Conservation (phyloP, 2,113 vertebrate species). For the Grantiella picta region DNA sequence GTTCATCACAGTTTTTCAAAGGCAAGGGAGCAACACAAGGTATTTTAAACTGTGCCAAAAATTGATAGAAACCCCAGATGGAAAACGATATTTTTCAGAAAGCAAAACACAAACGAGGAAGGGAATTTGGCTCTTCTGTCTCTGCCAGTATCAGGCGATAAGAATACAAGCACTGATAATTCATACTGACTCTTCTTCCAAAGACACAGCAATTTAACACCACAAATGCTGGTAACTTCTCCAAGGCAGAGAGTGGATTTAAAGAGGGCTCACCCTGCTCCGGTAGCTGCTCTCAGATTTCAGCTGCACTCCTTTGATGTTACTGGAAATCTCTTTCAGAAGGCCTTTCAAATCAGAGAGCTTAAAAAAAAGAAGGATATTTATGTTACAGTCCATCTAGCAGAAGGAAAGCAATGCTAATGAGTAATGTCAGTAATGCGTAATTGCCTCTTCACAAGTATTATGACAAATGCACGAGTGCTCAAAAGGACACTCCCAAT, state of each 20-base stretch:
- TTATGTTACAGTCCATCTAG: neutral
- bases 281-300: neutral
- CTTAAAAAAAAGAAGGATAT: neutral
- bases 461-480: neutral
- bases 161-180: neutral
- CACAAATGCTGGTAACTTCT: neutral
- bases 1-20: neutral
- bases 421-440: neutral
- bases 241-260: neutral
- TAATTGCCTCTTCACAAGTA: neutral
- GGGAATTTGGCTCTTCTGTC: neutral
- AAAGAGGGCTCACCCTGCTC: neutral
- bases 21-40: neutral
- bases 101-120: neutral
- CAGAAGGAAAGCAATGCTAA: neutral
- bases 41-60: neutral
- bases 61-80: neutral
- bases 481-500: neutral
- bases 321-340: slow-evolving; percentile 75
- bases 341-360: slow-evolving; percentile 74
- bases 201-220: neutral
- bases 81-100: neutral
- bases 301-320: slow-evolving; percentile 44
- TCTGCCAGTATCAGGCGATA: neutral
- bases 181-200: neutral